Base-by-base conservation (phyloP, 2,113 vertebrate genomes). In the Tichodroma muraria region DNA sequence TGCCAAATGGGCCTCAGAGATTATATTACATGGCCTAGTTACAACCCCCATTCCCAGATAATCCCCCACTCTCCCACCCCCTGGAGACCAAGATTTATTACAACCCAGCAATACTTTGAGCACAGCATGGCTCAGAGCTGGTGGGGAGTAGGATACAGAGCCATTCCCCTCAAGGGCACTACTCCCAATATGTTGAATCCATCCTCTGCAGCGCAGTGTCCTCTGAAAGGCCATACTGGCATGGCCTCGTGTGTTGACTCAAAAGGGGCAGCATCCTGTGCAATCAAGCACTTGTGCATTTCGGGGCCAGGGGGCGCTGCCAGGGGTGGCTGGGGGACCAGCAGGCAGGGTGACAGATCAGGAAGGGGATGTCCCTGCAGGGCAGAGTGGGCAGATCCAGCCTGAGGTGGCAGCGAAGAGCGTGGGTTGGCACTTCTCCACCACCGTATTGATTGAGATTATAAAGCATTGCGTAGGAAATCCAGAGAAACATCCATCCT, bases 21-120 rank as follows among this genome's bases (percentile, higher is more conserved):
- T 97, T 97, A 96, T 64, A 95, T 90, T 94, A 80, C 88, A 83
- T 96, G 95, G 93, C 96, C 96, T 97, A 97, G 94, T 97, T 97
- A 94, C 94, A 96, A 82, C 72, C 91, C 95, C 93, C 75, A 82
- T 88, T 91, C 91, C 81, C 83, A 64, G 93, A 94, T 96, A 96
- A 97, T 96, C 96, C 92, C 83, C 77, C 85, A 71, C 56, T 82
- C 87, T 85, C 87, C 89, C 91, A 87, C 59, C 89, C 81, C 42
- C 59, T 2, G n/a, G 93, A 89, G 76, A 64, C 54, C 59, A 71
- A 84, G 93, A 76, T 96, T 90, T 93, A 94, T 96, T 94, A 94
- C 86, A 92, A 90, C 65, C 40, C 17, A 78, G 76, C 78, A 47
- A 37, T 7, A 33, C 71, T 76, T 60, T 13, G 89, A 69, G 88